Evolutionary conservation across 2,113 vertebrate species (phyloP).

Genomic region (Anthoscopus minutus): DNA sequence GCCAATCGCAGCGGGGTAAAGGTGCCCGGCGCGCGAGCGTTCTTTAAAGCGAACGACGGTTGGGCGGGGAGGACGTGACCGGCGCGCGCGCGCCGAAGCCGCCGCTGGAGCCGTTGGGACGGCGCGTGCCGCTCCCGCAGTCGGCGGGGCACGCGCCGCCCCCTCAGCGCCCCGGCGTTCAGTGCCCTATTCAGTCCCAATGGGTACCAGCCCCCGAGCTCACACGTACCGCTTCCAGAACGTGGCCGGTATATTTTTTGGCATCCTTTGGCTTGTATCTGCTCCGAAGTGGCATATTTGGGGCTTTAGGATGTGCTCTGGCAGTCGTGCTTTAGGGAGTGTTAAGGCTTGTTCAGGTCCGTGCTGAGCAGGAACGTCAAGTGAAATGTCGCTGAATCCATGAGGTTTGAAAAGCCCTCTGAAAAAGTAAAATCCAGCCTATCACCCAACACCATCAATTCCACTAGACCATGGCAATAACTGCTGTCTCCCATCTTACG

Average conservation of each 20-base stretch:
- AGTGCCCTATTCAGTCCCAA: accelerated
- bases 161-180: accelerated
- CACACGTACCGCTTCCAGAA: accelerated
- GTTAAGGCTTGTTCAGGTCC: accelerated
- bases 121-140: not conserved
- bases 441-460: accelerated
- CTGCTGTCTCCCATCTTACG: accelerated
- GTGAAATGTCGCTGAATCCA: too few species aligned
- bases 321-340: accelerated
- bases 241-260: accelerated
- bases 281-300: accelerated
- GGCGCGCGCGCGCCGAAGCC: accelerated
- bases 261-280: accelerated
- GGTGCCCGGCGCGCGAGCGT: not conserved
- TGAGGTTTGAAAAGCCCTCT: not conserved
- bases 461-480: not conserved
- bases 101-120: accelerated
- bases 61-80: accelerated
- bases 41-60: not conserved
- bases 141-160: accelerated
- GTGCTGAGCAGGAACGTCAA: accelerated
- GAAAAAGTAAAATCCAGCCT: not conserved
- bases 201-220: accelerated
- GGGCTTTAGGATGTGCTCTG: accelerated
- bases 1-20: not conserved